phyloP scores from a whole-genome alignment of 2,797 vertebrate species.

The Sebastes taczanowskii region DNA sequence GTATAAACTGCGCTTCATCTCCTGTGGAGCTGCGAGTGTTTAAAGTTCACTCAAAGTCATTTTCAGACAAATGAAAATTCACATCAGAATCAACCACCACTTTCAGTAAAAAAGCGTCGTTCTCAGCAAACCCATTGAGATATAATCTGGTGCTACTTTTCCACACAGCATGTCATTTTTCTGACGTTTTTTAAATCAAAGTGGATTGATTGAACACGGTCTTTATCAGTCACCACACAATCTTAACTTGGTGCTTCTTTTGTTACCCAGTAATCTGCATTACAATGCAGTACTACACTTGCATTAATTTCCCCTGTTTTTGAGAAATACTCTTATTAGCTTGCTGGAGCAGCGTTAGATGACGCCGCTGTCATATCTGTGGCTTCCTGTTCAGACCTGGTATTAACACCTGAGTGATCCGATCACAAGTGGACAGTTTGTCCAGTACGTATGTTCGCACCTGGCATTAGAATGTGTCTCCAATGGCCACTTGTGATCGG shows the following conservation, averaged over 20 bases:
- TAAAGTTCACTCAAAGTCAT: constrained; percentile 37
- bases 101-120: not conserved
- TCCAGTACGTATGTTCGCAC: no score
- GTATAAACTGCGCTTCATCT: constrained; percentile 19
- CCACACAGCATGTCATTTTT: not conserved
- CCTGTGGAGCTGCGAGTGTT: not conserved
- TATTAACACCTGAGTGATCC: no score
- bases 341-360: not conserved
- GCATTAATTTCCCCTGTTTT: not conserved
- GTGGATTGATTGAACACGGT: not conserved
- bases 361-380: not conserved
- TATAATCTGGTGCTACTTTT: not conserved
- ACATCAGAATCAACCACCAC: constrained; percentile 1
- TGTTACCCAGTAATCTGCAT: not conserved
- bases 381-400: no score
- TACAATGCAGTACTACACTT: not conserved
- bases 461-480: no score
- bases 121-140: constrained; percentile 1
- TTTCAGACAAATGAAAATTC: constrained; percentile 13
- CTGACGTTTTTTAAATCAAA: constrained; percentile 7
- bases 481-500: fast-evolving
- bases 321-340: not conserved
- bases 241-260: not conserved
- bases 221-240: not conserved
- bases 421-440: no score